phyloP scores from a whole-genome alignment of 2,888 invertebrate genomes.

The Gymnoscelis rufifasciata region DNA sequence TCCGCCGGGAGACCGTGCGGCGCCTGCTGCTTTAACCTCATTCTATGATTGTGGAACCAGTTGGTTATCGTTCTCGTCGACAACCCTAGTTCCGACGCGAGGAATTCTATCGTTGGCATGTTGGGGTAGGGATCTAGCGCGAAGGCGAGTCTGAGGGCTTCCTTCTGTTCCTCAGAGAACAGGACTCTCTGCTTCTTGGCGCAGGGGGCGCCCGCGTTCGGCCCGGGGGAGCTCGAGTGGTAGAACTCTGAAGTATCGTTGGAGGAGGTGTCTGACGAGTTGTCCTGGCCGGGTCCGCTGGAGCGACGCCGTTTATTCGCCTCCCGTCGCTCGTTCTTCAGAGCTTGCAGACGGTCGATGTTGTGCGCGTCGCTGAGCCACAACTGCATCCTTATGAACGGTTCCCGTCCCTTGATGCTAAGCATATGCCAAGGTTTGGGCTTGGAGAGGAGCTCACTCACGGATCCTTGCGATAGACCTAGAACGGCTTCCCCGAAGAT shows the following conservation, averaged over 20 bases:
- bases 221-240: slow-evolving; percentile 90
- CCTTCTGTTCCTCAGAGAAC: slow-evolving; percentile 99
- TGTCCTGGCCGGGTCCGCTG: slow-evolving; percentile 89
- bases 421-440: slow-evolving; percentile 99
- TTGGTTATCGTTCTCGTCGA: slow-evolving; percentile 98
- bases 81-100: slow-evolving; percentile 93
- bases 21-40: slow-evolving; percentile 95
- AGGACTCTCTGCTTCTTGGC: slow-evolving; percentile 96
- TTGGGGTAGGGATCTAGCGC: slow-evolving; percentile 98
- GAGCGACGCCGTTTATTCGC: slow-evolving; percentile 93
- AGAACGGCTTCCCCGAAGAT: slow-evolving; percentile 98
- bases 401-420: slow-evolving; percentile 97
- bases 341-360: slow-evolving; percentile 92
- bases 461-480: slow-evolving; percentile 97
- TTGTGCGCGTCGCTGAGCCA: slow-evolving; percentile 98
- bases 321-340: slow-evolving; percentile 94
- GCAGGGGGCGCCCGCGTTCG: slow-evolving; percentile 86
- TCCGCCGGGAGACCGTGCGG: slow-evolving; percentile 88
- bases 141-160: slow-evolving; percentile 95
- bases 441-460: slow-evolving; percentile 97
- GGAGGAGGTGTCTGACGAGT: slow-evolving; percentile 92
- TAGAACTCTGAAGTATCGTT: slow-evolving; percentile 94
- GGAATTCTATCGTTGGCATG: slow-evolving; percentile 96
- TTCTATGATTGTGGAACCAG: slow-evolving; percentile 99
- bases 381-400: slow-evolving; percentile 96